Evolutionary conservation across 2,888 invertebrate genomes (phyloP).

Genomic region (Noctua fimbriata): DNA sequence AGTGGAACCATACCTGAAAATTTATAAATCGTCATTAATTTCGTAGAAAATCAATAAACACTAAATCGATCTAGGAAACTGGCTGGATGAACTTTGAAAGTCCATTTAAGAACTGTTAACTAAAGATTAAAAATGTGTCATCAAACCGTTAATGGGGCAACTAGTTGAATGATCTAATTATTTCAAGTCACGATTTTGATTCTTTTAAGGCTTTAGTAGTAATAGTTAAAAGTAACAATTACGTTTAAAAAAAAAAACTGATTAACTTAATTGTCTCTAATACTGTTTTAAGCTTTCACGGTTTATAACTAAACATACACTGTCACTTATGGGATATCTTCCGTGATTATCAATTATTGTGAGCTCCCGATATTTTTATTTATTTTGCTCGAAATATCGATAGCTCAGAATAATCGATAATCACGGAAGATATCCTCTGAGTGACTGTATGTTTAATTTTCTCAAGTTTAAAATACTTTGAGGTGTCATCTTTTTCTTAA

Average conservation of each 20-base stretch:
- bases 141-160: constrained; percentile 6
- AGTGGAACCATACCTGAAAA: constrained; percentile 33
- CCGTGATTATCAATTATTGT: too few relatives aligned
- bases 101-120: constrained; percentile 55
- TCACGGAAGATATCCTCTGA: too few relatives aligned
- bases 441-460: not conserved
- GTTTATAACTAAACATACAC: too few relatives aligned
- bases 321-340: too few relatives aligned
- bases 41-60: constrained; percentile 57
- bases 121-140: constrained; percentile 29
- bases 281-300: too few relatives aligned
- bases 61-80: constrained; percentile 58
- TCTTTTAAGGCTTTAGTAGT: constrained; percentile 15
- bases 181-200: constrained; percentile 10
- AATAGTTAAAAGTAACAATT: constrained; percentile 7
- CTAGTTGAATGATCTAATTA: not conserved
- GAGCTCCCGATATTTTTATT: too few relatives aligned
- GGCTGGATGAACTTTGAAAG: constrained; percentile 64
- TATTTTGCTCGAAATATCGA: too few relatives aligned
- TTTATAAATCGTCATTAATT: constrained; percentile 54
- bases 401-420: too few relatives aligned
- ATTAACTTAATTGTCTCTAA: not conserved
- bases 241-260: not conserved
- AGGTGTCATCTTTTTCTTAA: too few relatives aligned
- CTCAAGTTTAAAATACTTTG: not conserved